Base-by-base conservation (phyloP, 2,113 vertebrate genomes). In the Nerophis lumbriciformis region DNA sequence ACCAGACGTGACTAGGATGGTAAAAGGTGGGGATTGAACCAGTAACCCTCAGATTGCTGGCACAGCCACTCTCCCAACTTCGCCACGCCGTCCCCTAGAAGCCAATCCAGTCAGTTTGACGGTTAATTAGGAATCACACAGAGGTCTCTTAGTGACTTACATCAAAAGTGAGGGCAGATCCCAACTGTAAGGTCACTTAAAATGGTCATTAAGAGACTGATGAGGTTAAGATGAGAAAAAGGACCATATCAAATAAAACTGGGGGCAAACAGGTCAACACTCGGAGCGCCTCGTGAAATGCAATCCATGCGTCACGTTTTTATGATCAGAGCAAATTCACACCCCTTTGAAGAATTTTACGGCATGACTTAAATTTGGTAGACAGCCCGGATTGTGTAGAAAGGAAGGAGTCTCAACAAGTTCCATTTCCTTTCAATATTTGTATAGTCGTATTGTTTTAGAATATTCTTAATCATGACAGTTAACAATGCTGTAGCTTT, bases 281-380 rank as follows among this genome's bases (percentile, higher is more conserved):
- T 66, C 63, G 54, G 53, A 48, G 36, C 52, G 6, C 38, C 6
- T 56, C 54, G 68, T 69, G 61, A 76, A 66, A 83, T 42, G 45
- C 54, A 76, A 68, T 55, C 39, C 3, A 1, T 50, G 39, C n/a
- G 19, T 38, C 5, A 52, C 14, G 6, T 45, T 4, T 6, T 37
- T 16, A 50, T 74, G 65, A 76, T 78, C 68, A 67, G 53, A 70
- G 45, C 38, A 49, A 74, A 71, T 53, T 48, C 72, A 70, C 62
- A 69, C 14, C 45, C n/a, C 77, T 73, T 83, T 83, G 72, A 81
- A 72, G 69, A 5, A n/a, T 19, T 58, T 69, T 19, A 15, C 66
- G 53, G 49, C 62, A 42, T 14, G 36, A 53, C 38, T 67, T 72
- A 66, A 45, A 11, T 49, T n/a, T 21, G 39, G 42, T 57, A 38